These are phyloP conservation scores for Gallinago undulata DNA, from an alignment of 2,113 vertebrate species.

Conservation along the genomic window DNA sequence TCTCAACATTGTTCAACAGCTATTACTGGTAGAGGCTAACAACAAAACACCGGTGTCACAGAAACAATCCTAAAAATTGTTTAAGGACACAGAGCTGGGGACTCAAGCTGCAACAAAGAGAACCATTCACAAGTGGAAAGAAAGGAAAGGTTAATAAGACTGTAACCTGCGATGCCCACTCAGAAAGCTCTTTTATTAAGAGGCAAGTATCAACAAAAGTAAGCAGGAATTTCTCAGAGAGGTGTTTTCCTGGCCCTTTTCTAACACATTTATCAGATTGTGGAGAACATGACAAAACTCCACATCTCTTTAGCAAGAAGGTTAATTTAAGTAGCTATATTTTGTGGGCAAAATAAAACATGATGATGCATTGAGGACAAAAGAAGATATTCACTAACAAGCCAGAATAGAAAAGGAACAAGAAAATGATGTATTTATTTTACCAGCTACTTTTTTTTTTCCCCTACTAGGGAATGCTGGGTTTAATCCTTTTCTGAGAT, in stretches of 20 bases:
- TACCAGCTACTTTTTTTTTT: neutral
- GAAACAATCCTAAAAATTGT: neutral
- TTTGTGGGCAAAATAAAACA: neutral
- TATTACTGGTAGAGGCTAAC: neutral
- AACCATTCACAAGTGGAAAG: neutral
- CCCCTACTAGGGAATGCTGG: neutral
- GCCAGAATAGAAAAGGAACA: neutral
- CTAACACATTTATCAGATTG: neutral
- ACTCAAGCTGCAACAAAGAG: neutral
- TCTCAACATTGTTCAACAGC: neutral
- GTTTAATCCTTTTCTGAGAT: neutral
- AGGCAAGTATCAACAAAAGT: neutral
- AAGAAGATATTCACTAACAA: neutral
- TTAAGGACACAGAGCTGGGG: neutral
- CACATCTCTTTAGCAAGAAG: neutral
- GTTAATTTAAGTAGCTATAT: neutral
- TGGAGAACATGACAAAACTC: neutral
- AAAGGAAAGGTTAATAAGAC: slow-evolving; percentile 17
- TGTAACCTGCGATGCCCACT: neutral
- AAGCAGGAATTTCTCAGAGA: neutral
- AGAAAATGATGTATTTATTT: neutral
- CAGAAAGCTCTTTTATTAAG: neutral
- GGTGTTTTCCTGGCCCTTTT: neutral
- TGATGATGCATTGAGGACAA: neutral
- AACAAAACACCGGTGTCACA: neutral